A percentile compares a stretch with the other conserved stretches of the same genome.
phyloP scores from a whole-genome alignment of 1,140 invertebrate genomes.

The Drosophila tropicalis region DNA sequence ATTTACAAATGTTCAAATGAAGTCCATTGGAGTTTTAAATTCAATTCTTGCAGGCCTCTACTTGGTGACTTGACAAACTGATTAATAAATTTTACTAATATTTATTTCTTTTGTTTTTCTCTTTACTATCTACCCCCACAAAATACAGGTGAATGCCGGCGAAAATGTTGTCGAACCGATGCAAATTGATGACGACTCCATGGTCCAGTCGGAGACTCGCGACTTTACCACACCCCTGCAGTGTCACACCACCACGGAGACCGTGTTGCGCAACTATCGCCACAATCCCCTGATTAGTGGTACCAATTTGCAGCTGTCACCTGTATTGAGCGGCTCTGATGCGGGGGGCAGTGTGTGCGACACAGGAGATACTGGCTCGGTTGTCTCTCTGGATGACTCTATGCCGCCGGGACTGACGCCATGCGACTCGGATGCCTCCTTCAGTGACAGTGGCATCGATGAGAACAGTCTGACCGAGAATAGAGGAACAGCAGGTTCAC shows the following conservation, averaged over 20 bases:
- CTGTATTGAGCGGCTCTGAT: conserved; percentile 51
- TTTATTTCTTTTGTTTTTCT: conserved; percentile 7
- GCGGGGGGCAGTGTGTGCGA: conserved; percentile 12
- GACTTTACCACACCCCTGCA: conserved; percentile 43
- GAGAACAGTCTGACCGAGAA: conserved; percentile 55
- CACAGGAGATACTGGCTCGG: conserved; percentile 40
- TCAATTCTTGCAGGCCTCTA: neutral
- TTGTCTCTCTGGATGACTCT: conserved; percentile 66
- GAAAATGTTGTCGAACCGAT: conserved; percentile 39
- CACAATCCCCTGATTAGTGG: conserved; percentile 79
- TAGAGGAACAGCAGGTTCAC: conserved; percentile 24
- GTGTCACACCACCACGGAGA: conserved; percentile 57
- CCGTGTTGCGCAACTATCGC: conserved; percentile 69
- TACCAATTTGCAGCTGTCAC: conserved; percentile 69
- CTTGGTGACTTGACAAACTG: neutral
- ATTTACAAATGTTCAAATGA: conserved; percentile 37
- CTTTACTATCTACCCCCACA: conserved; percentile 3
- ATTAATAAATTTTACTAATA: conserved; percentile 30
- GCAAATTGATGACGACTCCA: conserved; percentile 61
- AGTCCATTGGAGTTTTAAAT: neutral
- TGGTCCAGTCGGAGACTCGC: conserved; percentile 30
- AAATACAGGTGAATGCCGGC: conserved; percentile 27
- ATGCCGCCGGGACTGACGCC: conserved; percentile 66
- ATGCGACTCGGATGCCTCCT: conserved; percentile 67
- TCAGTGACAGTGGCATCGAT: conserved; percentile 77